Base-by-base conservation (phyloP, 2,888 invertebrate genomes). In the Dynastes hyllus region DNA sequence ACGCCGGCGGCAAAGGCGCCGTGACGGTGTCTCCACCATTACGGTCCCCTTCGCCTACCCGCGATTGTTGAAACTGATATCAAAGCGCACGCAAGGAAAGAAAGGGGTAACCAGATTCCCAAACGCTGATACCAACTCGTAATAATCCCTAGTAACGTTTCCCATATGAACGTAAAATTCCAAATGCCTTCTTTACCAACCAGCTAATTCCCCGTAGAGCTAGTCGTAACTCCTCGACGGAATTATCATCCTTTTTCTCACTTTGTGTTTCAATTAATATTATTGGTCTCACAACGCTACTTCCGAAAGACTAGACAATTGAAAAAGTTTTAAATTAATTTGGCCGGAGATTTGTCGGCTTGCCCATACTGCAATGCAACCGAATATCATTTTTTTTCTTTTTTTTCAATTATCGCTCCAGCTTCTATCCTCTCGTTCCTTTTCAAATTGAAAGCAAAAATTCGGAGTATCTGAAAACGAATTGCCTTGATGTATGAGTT, bases 61-160 rank as follows among this genome's bases (percentile, higher is more conserved):
- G 61, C 40, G 73, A 75, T 75, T 75, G 73, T 75, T 75, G 40
- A 61, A 61, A 75, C 73, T 61, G 73, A 75, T 75, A 75, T 61
- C 73, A 51, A 32, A 22, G 22, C 16, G 5, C 6, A 58, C 27
- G 13, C 27, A 69, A 51, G 1, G 6, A 9, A 9, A 69, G 50
- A 69, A 69, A 29, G 27, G 27, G 29, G 45, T 22, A 67, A 67
- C 45, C 66, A 67, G 66, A 67, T 67, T 45, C 9, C 27, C 40
- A 40, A 40, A 13, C 29, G 63, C n/a, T 63, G 63, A 63, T 63
- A 29, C 63, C 63, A 32, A n/a, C 63, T 22, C 27, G 29, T 51
- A 51, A 69, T 69, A 51, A 27, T 13, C 50, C 27, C 13, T 16
- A 4, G 69, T 50, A 50, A 50, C 51, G 27, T 69, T 69, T 50